Conservation (phyloP, 1,140 invertebrate genomes). For the Reticulitermes speratus region DNA sequence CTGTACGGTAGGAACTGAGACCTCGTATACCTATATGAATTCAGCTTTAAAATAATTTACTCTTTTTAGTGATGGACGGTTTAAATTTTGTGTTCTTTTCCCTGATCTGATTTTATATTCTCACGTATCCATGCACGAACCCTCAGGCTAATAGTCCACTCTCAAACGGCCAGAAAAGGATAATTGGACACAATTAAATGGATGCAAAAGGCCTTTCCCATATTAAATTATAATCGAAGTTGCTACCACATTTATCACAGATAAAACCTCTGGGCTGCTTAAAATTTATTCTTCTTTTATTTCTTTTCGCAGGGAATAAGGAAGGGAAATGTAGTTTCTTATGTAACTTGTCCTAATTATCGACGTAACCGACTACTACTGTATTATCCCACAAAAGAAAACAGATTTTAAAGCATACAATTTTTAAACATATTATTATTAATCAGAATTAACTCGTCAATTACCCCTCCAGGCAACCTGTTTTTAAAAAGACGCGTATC, state of each 20-base stretch:
- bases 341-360: background rate
- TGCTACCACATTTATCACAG: background rate
- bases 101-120: background rate
- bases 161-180: background rate
- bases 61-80: no score
- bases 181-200: background rate
- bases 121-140: background rate
- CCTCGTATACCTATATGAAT: no score
- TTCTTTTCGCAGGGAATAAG: background rate
- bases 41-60: no score
- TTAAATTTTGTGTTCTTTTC: background rate
- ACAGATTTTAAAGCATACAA: background rate
- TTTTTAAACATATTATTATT: background rate
- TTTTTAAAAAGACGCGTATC: no score
- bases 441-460: background rate
- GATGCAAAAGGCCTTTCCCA: background rate
- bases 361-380: background rate
- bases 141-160: background rate
- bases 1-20: no score
- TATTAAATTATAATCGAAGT: background rate
- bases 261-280: background rate
- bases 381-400: background rate
- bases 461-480: background rate
- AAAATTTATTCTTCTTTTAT: background rate
- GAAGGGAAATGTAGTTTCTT: background rate